Evolutionary conservation across 2,113 vertebrate genomes (phyloP).

Genomic region (Notothenia rossii): DNA sequence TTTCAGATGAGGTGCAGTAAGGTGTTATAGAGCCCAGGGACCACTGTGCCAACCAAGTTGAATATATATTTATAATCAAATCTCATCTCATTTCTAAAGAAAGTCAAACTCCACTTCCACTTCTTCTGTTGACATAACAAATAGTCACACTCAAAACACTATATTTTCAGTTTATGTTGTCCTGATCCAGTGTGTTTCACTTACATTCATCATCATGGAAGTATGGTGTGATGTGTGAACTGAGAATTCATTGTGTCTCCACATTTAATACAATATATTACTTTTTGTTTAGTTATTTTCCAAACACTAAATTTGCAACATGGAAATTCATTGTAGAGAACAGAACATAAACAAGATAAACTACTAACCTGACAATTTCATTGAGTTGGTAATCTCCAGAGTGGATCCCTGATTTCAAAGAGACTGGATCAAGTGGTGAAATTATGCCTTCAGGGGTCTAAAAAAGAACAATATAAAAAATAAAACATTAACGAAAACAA

Average conservation of each 20-base stretch:
- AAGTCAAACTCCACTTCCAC: too few species aligned
- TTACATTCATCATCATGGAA: too few species aligned
- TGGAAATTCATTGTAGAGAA: not conserved
- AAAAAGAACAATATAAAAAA: slow-evolving; percentile 9
- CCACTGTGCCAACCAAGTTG: too few species aligned
- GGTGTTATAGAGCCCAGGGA: too few species aligned
- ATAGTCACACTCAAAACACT: too few species aligned
- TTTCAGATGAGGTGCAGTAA: too few species aligned
- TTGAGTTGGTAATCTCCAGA: slow-evolving; percentile 58
- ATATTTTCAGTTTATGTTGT: too few species aligned
- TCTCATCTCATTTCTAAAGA: too few species aligned
- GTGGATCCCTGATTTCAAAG: slow-evolving; percentile 59
- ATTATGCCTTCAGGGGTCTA: slow-evolving; percentile 78
- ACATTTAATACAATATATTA: not conserved
- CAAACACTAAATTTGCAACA: too few species aligned
- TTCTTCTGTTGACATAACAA: too few species aligned
- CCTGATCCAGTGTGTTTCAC: not conserved
- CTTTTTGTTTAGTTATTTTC: not conserved
- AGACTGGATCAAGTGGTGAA: slow-evolving; percentile 45
- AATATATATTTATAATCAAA: too few species aligned
- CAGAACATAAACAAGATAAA: not conserved
- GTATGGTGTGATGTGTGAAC: too few species aligned
- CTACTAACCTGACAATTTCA: slow-evolving; percentile 73
- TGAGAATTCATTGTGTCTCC: not conserved
- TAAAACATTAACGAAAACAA: not conserved